Evolutionary conservation across 2,113 vertebrate species (phyloP).

Genomic region (Todiramphus chloris): DNA sequence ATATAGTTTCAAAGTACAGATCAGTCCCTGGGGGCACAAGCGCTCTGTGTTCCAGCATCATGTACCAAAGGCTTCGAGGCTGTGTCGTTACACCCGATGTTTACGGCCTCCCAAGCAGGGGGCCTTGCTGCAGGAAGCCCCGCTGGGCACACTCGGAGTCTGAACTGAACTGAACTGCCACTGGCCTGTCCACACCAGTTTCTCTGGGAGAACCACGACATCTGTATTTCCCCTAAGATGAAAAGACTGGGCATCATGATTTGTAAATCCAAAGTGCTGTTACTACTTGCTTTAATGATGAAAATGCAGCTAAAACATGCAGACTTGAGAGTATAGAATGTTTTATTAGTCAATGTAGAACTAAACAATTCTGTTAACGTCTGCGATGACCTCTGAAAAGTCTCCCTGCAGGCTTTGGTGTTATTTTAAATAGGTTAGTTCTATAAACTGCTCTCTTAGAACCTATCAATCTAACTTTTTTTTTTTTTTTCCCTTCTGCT

Average conservation of each 20-base stretch:
- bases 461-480: background rate
- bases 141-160: fast-evolving
- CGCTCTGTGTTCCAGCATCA: background rate
- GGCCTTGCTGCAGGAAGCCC: background rate
- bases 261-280: background rate
- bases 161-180: background rate
- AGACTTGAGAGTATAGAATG: background rate
- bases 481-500: background rate
- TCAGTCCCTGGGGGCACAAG: background rate
- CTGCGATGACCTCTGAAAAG: background rate
- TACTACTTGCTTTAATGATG: background rate
- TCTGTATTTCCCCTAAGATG: background rate
- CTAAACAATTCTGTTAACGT: background rate
- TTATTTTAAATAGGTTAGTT: background rate
- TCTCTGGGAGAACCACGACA: background rate
- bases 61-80: background rate
- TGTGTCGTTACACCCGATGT: fast-evolving
- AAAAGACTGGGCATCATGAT: background rate
- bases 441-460: background rate
- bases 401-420: background rate
- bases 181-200: background rate
- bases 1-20: background rate
- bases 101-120: background rate
- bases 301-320: background rate
- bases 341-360: background rate